Conservation (phyloP, 2,113 vertebrate genomes). For the Arenaria interpres region DNA sequence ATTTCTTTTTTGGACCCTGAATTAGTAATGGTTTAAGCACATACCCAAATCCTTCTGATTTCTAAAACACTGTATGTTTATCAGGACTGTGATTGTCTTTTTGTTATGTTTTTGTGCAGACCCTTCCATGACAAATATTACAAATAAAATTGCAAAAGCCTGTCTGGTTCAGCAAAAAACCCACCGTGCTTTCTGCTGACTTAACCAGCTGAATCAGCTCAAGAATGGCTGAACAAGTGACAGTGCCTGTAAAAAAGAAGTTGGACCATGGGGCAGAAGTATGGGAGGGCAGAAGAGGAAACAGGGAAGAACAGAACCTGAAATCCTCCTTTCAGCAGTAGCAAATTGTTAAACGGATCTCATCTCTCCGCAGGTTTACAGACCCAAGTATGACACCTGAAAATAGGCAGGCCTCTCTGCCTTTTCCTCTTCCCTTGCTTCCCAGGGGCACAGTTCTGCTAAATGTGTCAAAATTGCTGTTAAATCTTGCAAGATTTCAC, state of each 20-base stretch:
- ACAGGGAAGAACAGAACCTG: background rate
- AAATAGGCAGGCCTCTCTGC: background rate
- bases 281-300: background rate
- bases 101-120: background rate
- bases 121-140: background rate
- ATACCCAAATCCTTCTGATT: background rate
- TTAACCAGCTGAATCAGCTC: background rate
- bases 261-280: background rate
- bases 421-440: background rate
- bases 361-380: background rate
- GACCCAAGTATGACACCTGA: background rate
- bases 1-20: background rate
- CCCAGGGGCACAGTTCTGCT: background rate
- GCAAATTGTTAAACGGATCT: background rate
- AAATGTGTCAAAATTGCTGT: background rate
- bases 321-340: background rate
- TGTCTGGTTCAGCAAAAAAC: background rate
- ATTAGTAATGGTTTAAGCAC: background rate
- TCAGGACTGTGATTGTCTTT: background rate
- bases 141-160: background rate
- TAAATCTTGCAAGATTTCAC: background rate
- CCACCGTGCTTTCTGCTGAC: background rate
- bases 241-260: background rate
- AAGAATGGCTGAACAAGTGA: background rate
- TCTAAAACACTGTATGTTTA: background rate